Base-by-base conservation (phyloP, 1,140 invertebrate genomes). In the Aphelenchoides besseyi region DNA sequence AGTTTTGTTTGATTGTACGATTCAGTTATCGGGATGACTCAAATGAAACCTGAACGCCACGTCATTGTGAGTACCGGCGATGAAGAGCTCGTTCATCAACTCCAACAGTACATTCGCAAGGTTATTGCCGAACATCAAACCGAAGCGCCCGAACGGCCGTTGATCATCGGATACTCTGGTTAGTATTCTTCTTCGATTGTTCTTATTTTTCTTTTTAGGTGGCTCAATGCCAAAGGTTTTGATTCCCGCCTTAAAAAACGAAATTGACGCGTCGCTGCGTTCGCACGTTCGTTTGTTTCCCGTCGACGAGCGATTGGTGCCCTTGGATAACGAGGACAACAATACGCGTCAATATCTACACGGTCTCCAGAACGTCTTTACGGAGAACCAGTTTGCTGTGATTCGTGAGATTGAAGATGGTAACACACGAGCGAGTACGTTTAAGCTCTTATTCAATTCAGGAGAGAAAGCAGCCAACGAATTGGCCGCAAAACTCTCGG, bases 191-290 rank as follows among this genome's bases (percentile, higher is more conserved):
- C 30, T 18, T 26, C 55, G n/a, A 66, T 73, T 63, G 2, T 18
- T 71, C 28, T n/a, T 70, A 33, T 9, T 35, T 72, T 18, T 16
- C 1, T 77, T 79, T 78, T 63, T 32, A 71, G 81, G 80, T 32
- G 80, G 80, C 0, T 83, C 81, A 1, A 83, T 82, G 80, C 79
- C 79, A 3, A 70, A 71, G 29, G 18, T 74, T 16, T 61, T 82
- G 28, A 69, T 76, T n/a, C 77, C 81, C 18, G 66, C 74, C 57
- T 79, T 18, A 57, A 80, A 30, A 52, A 69, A 53, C 23, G 30
- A 53, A 18, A 48, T 48, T 26, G 30, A 30, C 8, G 23, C 35
- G 23, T 35, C 23, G 1, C 2, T 35, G 12, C n/a, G n/a, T 53
- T 52, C 71, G 2, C 3, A 30, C 8, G 28, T 78, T 12, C 62